phyloP scores from a whole-genome alignment of 2,797 vertebrate genomes.

The Syngnathus acus region DNA sequence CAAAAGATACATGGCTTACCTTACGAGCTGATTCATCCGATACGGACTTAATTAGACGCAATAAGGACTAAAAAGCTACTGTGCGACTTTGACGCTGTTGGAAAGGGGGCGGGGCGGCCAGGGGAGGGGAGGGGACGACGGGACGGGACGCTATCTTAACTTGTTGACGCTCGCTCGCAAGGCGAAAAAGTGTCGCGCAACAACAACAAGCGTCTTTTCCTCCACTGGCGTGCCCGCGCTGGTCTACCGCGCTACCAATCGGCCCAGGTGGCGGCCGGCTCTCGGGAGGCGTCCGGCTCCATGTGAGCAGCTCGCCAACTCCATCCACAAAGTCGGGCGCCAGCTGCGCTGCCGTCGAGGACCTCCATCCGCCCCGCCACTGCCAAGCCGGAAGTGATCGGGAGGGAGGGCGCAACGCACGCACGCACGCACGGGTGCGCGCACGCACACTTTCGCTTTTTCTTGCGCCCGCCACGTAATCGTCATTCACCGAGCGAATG shows the following conservation, averaged over 20 bases:
- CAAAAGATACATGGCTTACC: not conserved
- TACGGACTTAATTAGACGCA: not conserved
- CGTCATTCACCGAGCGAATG: too few species aligned
- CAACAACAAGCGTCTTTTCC: not conserved
- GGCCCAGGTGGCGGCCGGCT: not conserved
- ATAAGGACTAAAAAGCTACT: not conserved
- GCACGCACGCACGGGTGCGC: not conserved
- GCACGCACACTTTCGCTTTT: too few species aligned
- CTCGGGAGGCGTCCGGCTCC: not conserved
- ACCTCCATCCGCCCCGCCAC: not conserved
- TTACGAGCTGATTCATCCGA: not conserved
- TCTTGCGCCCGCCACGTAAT: too few species aligned
- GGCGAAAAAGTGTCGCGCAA: not conserved
- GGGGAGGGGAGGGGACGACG: not conserved
- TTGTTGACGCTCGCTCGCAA: not conserved
- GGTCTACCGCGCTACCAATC: not conserved
- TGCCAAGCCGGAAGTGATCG: constrained; percentile 2
- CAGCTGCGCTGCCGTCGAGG: not conserved
- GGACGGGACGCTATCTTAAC: not conserved
- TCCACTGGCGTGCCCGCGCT: not conserved
- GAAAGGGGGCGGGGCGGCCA: not conserved
- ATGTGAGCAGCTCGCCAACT: constrained; percentile 1
- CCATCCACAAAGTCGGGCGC: not conserved
- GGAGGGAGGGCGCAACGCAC: not conserved
- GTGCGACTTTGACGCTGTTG: not conserved